Conservation (phyloP, 2,888 invertebrate species). For the Sceliomorpha sp. region DNA sequence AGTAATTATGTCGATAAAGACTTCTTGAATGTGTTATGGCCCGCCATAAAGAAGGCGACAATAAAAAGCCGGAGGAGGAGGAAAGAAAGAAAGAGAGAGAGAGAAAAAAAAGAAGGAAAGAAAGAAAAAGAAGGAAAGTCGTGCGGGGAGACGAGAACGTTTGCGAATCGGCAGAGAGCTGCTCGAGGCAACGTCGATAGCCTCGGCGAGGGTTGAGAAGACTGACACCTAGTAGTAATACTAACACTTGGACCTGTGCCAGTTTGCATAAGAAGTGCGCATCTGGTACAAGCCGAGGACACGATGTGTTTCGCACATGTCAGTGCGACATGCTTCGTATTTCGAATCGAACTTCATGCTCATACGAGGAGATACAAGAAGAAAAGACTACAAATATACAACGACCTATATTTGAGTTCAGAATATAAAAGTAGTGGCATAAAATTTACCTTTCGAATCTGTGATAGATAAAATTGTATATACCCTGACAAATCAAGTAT, state of each 20-base stretch:
- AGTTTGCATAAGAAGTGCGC: conserved; percentile 77
- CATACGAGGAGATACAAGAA: conserved; percentile 26
- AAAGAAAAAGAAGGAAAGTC: not conserved
- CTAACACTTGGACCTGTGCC: conserved; percentile 72
- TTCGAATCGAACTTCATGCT: conserved; percentile 42
- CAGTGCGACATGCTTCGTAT: conserved; percentile 43
- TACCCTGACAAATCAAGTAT: conserved; percentile 31
- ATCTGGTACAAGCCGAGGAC: conserved; percentile 66
- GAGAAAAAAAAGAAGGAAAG: conserved; percentile 24
- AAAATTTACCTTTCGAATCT: conserved; percentile 43
- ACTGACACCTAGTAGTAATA: conserved; percentile 76
- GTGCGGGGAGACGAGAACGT: conserved; percentile 19
- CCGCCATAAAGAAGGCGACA: conserved; percentile 17
- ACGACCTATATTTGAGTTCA: conserved; percentile 41
- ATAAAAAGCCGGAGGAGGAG: conserved; percentile 18
- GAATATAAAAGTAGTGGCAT: conserved; percentile 37
- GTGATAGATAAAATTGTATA: conserved; percentile 35
- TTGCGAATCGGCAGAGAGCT: conserved; percentile 18
- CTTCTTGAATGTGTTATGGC: conserved; percentile 15
- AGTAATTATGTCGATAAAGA: conserved; percentile 22
- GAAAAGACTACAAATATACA: conserved; percentile 42
- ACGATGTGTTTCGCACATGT: conserved; percentile 49
- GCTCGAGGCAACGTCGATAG: conserved; percentile 54
- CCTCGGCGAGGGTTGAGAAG: conserved; percentile 64
- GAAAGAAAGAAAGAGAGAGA: conserved; percentile 7